Evolutionary conservation across 2,113 vertebrate genomes (phyloP), one percentile per base, ranked within the genome.

Genomic region (Tragelaphus scriptus): DNA sequence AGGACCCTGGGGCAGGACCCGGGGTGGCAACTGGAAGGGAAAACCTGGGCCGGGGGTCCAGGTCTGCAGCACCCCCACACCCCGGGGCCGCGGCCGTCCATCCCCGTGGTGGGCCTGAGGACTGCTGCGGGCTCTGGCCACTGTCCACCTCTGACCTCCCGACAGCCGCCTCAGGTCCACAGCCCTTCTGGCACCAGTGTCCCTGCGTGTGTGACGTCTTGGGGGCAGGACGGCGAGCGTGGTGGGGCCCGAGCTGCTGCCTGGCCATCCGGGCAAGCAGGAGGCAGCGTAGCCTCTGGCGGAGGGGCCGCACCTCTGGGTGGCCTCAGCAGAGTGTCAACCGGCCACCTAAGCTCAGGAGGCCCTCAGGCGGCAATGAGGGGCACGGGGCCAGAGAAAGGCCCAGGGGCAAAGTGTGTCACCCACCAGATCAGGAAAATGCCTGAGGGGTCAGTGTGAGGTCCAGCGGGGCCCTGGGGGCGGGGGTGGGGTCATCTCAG

Each of bases 381-480:
- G 79, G n/a, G 10, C 28, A 9, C 19, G 59, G 36, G 21, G 58
- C 80, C 51, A 12, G 87, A 49, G 75, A 11, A 23, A 25, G 77
- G 32, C 7, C 65, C 10, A 1, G 61, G 21, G 55, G 59, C 85
- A 75, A 11, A 19, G 10, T 6, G 0, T 49, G 75, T 56, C 61
- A 21, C 7, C 3, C 32, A 6, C 56, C 19, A 49, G 44, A 36
- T 40, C 65, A 30, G 59, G n/a, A 51, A 36, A 28, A 47, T n/a
- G 28, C n/a, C 28, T 14, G 40, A 10, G 58, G 36, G 13, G 10
- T 56, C 47, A 1, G 0, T 16, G 3, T 47, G 75, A 68, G 23
- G n/a, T 36, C 56, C 15, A 6, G 28, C 2, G 16, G 53, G 7
- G 5, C 3, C 3, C 2, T 7, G 53, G 32, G 15, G 7, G 0